These are phyloP conservation scores for Drosophila mulleri DNA, from an alignment of 2,888 invertebrate species.

Conservation along the genomic window DNA sequence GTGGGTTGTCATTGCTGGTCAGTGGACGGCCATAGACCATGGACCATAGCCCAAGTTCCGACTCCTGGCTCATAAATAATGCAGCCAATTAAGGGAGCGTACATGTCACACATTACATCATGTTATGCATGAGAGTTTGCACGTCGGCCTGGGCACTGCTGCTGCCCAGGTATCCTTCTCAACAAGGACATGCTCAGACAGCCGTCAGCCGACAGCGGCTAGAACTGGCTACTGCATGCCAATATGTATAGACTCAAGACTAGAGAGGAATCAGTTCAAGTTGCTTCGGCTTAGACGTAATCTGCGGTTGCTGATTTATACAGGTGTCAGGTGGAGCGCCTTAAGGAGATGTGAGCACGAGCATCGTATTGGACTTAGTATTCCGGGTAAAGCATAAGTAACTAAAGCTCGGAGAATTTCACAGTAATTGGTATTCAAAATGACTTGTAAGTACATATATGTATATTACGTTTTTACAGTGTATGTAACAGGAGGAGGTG, in stretches of 20 bases:
- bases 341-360: not conserved
- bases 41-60: conserved; percentile 6
- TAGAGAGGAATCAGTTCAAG: conserved; percentile 8
- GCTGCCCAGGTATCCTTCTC: conserved; percentile 46
- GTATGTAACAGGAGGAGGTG: not conserved
- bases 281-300: conserved; percentile 11
- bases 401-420: too few species aligned
- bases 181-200: conserved; percentile 41
- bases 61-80: conserved; percentile 62
- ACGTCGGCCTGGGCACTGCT: not conserved
- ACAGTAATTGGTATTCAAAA: not conserved
- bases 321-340: not conserved
- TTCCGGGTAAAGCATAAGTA: too few species aligned
- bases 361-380: not conserved
- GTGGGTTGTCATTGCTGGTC: conserved; percentile 18
- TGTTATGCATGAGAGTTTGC: conserved; percentile 15
- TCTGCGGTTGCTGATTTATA: conserved; percentile 23
- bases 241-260: conserved; percentile 14
- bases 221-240: conserved; percentile 14
- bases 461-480: not conserved
- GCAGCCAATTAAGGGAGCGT: conserved; percentile 69
- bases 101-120: conserved; percentile 61
- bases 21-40: conserved; percentile 17
- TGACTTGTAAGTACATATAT: too few species aligned
- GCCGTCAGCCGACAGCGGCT: conserved; percentile 28